Conservation (phyloP, 2,113 vertebrate genomes). For the Indicator maculatus region DNA sequence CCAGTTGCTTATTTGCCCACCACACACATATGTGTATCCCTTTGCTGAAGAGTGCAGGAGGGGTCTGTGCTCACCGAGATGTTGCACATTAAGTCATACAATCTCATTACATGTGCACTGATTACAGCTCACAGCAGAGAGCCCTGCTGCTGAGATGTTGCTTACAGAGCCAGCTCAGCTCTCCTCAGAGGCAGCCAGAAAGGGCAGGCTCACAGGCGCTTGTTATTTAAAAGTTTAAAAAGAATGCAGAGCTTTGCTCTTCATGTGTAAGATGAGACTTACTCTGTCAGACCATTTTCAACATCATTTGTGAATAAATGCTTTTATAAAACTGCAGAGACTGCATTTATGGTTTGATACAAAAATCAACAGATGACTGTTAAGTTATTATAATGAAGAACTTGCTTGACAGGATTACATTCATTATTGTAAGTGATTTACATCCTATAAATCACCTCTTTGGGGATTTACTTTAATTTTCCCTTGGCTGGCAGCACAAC, state of each 20-base stretch:
- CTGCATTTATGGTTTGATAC: slow-evolving; percentile 17
- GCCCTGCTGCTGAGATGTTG: neutral
- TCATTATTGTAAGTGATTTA: slow-evolving; percentile 50
- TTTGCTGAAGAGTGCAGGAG: neutral
- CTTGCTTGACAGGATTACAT: slow-evolving; percentile 33
- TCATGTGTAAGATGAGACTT: neutral
- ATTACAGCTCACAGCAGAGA: neutral
- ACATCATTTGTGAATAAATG: neutral
- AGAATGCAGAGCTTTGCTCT: neutral
- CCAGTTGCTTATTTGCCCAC: neutral
- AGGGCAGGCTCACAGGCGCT: neutral
- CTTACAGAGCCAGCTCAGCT: neutral
- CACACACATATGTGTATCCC: fast-evolving
- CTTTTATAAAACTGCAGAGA: slow-evolving; percentile 25
- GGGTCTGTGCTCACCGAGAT: neutral
- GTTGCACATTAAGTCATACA: neutral
- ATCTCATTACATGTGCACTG: neutral
- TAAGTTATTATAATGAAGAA: slow-evolving; percentile 54
- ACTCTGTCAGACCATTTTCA: neutral
- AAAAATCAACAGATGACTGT: slow-evolving; percentile 60
- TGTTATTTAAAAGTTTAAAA: neutral
- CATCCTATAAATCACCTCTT: slow-evolving; percentile 47
- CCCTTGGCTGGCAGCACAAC: neutral
- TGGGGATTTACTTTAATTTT: slow-evolving; percentile 49
- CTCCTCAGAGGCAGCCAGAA: neutral